These are phyloP conservation scores for Folsomia candida DNA, from an alignment of 2,888 invertebrate genomes.

Conservation along the genomic window DNA sequence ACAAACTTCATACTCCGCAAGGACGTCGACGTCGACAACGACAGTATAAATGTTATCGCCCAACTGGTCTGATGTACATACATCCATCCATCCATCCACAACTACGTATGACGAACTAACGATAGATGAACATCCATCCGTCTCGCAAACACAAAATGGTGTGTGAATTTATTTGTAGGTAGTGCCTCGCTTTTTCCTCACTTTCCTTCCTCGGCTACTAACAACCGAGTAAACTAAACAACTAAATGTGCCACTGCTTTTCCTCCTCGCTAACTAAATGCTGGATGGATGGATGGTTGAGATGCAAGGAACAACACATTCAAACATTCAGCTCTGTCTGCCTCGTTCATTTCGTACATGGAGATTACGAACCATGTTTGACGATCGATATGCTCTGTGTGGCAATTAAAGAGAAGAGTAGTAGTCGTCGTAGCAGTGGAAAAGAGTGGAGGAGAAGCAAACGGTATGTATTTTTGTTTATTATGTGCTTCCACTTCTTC, in stretches of 20 bases:
- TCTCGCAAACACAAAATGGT: too few relatives aligned
- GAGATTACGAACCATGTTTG: constrained; percentile 40
- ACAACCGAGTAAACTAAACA: constrained; percentile 4
- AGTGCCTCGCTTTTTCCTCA: constrained; percentile 1
- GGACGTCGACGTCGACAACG: constrained; percentile 17
- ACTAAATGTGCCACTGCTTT: background rate
- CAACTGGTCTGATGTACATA: too few relatives aligned
- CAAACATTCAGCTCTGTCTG: background rate
- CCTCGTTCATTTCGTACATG: constrained; percentile 22
- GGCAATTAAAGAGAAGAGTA: constrained; percentile 45
- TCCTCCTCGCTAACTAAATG: background rate
- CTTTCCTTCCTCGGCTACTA: background rate
- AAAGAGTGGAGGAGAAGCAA: constrained; percentile 42
- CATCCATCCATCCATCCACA: too few relatives aligned
- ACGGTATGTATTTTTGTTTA: constrained; percentile 46
- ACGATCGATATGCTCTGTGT: constrained; percentile 40
- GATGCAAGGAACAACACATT: background rate
- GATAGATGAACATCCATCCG: too few relatives aligned
- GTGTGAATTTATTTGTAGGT: too few relatives aligned
- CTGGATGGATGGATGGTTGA: background rate
- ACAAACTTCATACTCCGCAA: constrained; percentile 38
- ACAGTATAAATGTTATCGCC: constrained; percentile 45
- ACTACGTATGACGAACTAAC: background rate
- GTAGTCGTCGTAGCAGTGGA: too few relatives aligned
- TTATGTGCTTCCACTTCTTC: constrained; percentile 35